Conservation (phyloP, 2,888 invertebrate species). For the Apamea sordens region DNA sequence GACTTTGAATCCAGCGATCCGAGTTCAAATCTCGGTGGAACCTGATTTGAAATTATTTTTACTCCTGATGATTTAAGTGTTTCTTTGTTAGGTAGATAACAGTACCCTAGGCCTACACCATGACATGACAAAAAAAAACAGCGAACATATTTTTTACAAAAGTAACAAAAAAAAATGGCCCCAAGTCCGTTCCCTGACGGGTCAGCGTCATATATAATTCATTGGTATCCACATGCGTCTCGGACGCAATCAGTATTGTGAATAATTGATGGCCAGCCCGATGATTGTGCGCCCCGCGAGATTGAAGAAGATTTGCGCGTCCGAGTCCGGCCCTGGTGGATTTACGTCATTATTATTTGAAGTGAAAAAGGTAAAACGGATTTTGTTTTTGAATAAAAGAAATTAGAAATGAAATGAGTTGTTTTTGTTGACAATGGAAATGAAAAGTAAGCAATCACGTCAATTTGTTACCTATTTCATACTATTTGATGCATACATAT, state of each 20-base stretch:
- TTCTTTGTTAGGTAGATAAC: background rate
- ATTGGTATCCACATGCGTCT: constrained; percentile 86
- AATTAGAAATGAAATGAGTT: background rate
- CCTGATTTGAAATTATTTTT: constrained; percentile 75
- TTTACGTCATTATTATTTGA: constrained; percentile 76
- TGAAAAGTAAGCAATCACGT: background rate
- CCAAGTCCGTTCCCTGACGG: constrained; percentile 75
- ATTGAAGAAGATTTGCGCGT: constrained; percentile 83
- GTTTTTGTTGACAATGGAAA: background rate
- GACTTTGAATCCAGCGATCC: constrained; percentile 96
- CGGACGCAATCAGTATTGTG: constrained; percentile 90
- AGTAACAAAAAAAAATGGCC: constrained; percentile 9
- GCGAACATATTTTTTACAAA: background rate
- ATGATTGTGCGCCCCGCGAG: constrained; percentile 88
- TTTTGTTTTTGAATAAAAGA: constrained; percentile 42
- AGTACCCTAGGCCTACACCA: background rate
- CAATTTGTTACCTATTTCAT: background rate
- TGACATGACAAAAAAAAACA: background rate
- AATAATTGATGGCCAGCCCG: constrained; percentile 86
- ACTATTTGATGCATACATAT: background rate
- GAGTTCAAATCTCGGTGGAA: constrained; percentile 96
- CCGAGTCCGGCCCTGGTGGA: constrained; percentile 77
- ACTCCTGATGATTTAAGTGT: background rate
- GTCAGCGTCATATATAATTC: constrained; percentile 87
- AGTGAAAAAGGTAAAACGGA: constrained; percentile 46